These are phyloP conservation scores for Smutsia temminckii DNA, from an alignment of 2,797 vertebrate species.

Conservation along the genomic window DNA sequence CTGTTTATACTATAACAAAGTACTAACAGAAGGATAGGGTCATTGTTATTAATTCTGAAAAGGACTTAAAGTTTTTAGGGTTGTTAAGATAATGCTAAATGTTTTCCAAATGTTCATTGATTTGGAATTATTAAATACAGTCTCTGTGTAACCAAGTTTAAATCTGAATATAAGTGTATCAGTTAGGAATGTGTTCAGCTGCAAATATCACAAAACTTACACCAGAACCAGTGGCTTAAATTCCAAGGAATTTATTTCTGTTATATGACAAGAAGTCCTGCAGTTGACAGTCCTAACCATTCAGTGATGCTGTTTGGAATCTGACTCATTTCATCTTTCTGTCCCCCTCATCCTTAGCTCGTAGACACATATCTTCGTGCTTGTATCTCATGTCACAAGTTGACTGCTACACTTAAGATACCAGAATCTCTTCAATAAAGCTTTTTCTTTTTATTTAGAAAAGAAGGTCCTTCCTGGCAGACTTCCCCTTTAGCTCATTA, in stretches of 20 bases:
- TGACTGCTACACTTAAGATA: background rate
- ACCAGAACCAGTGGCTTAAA: background rate
- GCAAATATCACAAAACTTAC: background rate
- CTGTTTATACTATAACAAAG: background rate
- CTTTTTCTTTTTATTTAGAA: background rate
- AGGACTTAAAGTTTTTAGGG: background rate
- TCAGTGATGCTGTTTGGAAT: background rate
- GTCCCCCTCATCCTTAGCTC: background rate
- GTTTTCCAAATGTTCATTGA: background rate
- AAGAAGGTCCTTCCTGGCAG: background rate
- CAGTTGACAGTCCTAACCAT: background rate
- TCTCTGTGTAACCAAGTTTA: constrained; percentile 43
- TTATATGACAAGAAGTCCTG: background rate
- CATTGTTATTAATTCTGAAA: background rate
- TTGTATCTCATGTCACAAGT: background rate
- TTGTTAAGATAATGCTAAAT: constrained; percentile 8
- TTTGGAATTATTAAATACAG: constrained; percentile 18
- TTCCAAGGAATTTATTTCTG: constrained; percentile 7
- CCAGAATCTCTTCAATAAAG: background rate
- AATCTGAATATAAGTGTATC: background rate
- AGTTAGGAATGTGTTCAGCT: background rate
- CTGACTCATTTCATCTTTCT: background rate
- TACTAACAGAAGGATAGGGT: background rate
- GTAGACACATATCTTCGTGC: background rate
- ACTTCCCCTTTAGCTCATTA: background rate